phyloP scores from a whole-genome alignment of 2,113 vertebrate species.

The Conger conger region DNA sequence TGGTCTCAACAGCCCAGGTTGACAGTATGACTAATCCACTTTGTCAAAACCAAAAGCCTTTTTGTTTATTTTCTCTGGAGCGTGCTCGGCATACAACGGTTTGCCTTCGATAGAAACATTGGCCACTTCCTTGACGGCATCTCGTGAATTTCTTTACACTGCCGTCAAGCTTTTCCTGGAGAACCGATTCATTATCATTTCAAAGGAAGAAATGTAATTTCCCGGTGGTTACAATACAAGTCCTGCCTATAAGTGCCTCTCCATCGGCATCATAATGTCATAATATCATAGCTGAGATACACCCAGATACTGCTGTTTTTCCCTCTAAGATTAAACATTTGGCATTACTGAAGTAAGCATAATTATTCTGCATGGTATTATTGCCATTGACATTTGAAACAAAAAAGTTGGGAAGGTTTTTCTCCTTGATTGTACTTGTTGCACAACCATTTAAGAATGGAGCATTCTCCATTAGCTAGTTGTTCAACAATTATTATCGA shows the following conservation, averaged over 20 bases:
- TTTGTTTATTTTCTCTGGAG: not conserved
- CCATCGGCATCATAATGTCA: not conserved
- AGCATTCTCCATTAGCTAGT: not conserved
- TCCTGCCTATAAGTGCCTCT: not conserved
- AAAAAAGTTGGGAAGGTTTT: not conserved
- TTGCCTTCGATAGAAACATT: not conserved
- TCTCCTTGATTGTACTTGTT: not conserved
- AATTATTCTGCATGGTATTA: too few relatives aligned
- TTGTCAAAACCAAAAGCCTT: not conserved
- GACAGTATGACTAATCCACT: not conserved
- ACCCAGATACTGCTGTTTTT: not conserved
- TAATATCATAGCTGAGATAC: not conserved
- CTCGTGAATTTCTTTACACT: not conserved
- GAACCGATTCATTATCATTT: not conserved
- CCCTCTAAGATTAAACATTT: not conserved
- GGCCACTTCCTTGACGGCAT: not conserved
- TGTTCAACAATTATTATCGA: not conserved
- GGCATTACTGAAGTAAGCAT: not conserved
- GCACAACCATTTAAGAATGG: not conserved
- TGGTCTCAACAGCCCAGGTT: not conserved
- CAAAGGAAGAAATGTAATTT: not conserved
- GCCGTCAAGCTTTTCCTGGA: not conserved
- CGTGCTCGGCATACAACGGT: not conserved
- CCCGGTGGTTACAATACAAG: not conserved
- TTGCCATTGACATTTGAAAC: not conserved